phyloP scores from a whole-genome alignment of 2,797 vertebrate genomes.

The Lithobates sylvaticus region DNA sequence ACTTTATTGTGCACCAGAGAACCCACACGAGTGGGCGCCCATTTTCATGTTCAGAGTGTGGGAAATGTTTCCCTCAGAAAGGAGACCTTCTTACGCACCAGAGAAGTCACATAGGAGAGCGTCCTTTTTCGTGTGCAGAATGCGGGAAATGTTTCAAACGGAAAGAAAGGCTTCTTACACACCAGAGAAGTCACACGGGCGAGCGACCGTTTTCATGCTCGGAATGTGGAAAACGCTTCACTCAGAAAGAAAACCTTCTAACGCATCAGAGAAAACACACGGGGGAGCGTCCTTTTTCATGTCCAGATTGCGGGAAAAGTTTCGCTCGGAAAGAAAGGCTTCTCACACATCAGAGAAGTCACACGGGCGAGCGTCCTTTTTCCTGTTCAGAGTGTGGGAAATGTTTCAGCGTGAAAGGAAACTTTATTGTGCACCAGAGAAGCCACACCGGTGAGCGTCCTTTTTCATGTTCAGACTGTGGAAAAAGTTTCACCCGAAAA shows the following conservation, averaged over 20 bases:
- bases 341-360: background rate
- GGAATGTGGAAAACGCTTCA: too few relatives aligned
- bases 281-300: background rate
- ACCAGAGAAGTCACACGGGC: too few relatives aligned
- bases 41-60: background rate
- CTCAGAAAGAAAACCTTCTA: too few relatives aligned
- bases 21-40: background rate
- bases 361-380: background rate
- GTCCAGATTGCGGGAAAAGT: background rate
- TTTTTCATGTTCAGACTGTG: background rate
- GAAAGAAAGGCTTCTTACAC: too few relatives aligned
- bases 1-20: background rate
- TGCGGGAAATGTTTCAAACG: too few relatives aligned
- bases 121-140: too few relatives aligned
- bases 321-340: background rate
- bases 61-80: background rate
- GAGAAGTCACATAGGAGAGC: background rate
- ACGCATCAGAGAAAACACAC: background rate
- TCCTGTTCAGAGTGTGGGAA: background rate
- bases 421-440: background rate
- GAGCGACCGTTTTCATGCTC: too few relatives aligned
- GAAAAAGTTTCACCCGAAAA: too few relatives aligned
- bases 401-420: background rate
- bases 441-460: background rate
- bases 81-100: background rate